phyloP scores from a whole-genome alignment of 2,797 vertebrate species.

The Enteromius argenteus region DNA sequence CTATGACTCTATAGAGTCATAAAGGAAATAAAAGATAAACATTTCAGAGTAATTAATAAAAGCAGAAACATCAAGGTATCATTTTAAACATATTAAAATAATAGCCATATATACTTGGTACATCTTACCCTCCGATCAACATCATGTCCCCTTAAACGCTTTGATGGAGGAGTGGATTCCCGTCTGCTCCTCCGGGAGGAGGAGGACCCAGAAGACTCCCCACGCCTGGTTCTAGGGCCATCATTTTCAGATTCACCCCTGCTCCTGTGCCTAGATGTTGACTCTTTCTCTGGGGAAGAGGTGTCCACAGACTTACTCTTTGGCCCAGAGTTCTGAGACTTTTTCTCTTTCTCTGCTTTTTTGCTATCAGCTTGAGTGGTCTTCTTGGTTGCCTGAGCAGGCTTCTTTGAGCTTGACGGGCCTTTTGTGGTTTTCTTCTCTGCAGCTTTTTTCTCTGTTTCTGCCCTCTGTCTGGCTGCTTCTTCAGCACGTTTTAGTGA shows the following conservation, averaged over 20 bases:
- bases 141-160: conserved; percentile 41
- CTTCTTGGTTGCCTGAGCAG: conserved; percentile 30
- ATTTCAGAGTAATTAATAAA: not conserved
- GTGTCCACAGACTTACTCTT: conserved; percentile 29
- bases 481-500: conserved; percentile 60
- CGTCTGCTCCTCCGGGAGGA: conserved; percentile 63
- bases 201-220: conserved; percentile 58
- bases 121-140: conserved; percentile 56
- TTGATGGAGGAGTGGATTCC: conserved; percentile 62
- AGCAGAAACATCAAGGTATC: not conserved
- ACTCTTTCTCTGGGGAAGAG: conserved; percentile 49
- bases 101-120: not conserved
- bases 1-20: conserved; percentile 53
- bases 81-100: not conserved
- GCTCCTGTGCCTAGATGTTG: conserved; percentile 33
- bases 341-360: conserved; percentile 48
- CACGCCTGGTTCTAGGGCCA: conserved; percentile 37
- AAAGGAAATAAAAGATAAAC: not conserved
- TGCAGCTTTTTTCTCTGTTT: conserved; percentile 32
- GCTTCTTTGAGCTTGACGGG: conserved; percentile 29
- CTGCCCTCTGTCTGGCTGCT: conserved; percentile 51
- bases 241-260: conserved; percentile 55
- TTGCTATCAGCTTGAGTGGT: conserved; percentile 9
- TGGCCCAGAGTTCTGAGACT: conserved; percentile 34
- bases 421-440: conserved; percentile 29